A percentile compares a stretch with the other conserved stretches of the same genome.
These are phyloP conservation scores for Trachymyrmex septentrionalis DNA, from an alignment of 1,140 invertebrate genomes.

Conservation along the genomic window DNA sequence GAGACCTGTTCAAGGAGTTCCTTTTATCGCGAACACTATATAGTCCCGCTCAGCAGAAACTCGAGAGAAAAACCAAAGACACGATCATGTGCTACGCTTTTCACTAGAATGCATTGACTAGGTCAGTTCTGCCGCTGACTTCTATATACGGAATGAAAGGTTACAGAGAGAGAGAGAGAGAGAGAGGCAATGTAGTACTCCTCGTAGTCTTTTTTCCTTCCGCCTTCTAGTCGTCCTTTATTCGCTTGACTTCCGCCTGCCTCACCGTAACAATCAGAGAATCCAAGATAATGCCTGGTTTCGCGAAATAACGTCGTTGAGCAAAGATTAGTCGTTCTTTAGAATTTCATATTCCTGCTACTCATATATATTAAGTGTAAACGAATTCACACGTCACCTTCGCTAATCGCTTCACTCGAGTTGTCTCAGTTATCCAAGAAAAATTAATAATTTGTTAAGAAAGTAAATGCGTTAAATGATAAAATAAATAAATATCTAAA, in stretches of 20 bases:
- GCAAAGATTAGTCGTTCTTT: neutral
- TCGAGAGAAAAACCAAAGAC: conserved; percentile 27
- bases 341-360: neutral
- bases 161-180: conserved; percentile 36
- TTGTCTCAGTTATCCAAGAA: neutral
- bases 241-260: conserved; percentile 21
- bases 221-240: conserved; percentile 11
- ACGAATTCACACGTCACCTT: neutral
- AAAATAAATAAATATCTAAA: neutral
- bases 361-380: neutral
- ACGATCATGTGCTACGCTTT: conserved; percentile 24
- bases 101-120: conserved; percentile 12
- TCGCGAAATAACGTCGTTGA: neutral
- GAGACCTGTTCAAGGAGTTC: neutral
- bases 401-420: neutral
- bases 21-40: conserved; percentile 12
- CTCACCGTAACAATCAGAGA: conserved; percentile 2
- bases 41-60: neutral
- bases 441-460: neutral
- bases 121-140: conserved; percentile 49
- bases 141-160: conserved; percentile 38
- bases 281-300: neutral
- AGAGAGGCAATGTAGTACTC: conserved; percentile 25
- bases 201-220: conserved; percentile 5
- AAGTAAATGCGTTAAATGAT: neutral